These are phyloP conservation scores for Augiades crinisus DNA, from an alignment of 2,888 invertebrate genomes.

Conservation along the genomic window DNA sequence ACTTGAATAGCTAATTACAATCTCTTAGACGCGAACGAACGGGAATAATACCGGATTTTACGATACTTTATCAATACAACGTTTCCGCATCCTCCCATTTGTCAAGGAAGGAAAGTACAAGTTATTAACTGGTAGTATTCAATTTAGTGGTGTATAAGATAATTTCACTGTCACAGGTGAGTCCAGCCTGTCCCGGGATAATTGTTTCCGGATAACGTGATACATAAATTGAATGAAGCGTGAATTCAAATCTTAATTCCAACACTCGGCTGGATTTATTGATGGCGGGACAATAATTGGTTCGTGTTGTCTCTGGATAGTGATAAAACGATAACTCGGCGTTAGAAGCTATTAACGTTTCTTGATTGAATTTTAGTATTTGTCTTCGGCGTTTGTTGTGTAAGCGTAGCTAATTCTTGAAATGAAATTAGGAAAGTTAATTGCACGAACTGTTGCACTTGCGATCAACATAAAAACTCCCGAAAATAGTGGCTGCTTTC, in stretches of 20 bases:
- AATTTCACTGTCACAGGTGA: conserved; percentile 28
- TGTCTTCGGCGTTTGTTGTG: conserved; percentile 33
- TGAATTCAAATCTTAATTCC: conserved; percentile 46
- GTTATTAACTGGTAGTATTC: conserved; percentile 24
- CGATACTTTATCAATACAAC: conserved; percentile 18
- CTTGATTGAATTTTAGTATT: conserved; percentile 8
- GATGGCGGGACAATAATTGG: conserved; percentile 55
- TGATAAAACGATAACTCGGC: conserved; percentile 41
- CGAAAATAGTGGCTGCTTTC: too few species aligned
- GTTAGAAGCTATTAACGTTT: conserved; percentile 13
- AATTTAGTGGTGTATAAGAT: conserved; percentile 26
- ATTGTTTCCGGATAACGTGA: conserved; percentile 61
- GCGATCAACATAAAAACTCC: too few species aligned
- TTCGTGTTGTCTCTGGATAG: conserved; percentile 48
- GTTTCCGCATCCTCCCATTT: conserved; percentile 26
- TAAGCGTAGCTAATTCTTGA: conserved; percentile 36
- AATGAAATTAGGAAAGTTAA: neutral
- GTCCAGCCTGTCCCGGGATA: conserved; percentile 35
- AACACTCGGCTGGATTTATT: conserved; percentile 44
- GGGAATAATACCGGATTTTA: conserved; percentile 13
- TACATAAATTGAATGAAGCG: conserved; percentile 60
- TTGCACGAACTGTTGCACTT: too few species aligned
- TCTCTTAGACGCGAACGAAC: neutral
- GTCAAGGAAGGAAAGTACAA: conserved; percentile 26
- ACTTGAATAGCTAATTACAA: conserved; percentile 20